Base-by-base conservation (phyloP, 1,140 invertebrate genomes). In the Drosophila elegans region DNA sequence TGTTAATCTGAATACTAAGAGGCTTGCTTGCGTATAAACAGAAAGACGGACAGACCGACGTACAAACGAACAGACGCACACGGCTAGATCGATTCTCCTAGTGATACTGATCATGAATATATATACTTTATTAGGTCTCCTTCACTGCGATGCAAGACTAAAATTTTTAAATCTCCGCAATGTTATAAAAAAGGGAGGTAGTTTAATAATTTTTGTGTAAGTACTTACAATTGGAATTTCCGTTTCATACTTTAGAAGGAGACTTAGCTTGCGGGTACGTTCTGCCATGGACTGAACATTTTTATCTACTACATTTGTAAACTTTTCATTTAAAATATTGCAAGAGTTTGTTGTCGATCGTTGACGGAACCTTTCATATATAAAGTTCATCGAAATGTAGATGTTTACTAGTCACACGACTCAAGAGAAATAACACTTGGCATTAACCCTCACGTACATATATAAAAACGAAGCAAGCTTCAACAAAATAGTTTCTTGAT, bases 261-360 rank as follows among this genome's bases (percentile, higher is more conserved):
- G 62, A 21, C 84, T 89, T 2, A 88, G 62, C 21, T 80, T 88
- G 11, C 84, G 76, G 4, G 80, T 88, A 11, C 77, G 84, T 13
- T 88, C 84, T 9, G 69, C 71, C 3, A 64, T 41, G 7, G 77
- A 69, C 16, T 71, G 52, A 25, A 16, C 6, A 36, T 42, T 16
- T 38, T 42, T 16, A 34, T 41, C 21, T 21, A 11, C 13, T 9
- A 12, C 9, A 25, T 29, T 49, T n/a, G 21, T 0, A 25, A 27
- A 5, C 7, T 27, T 10, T 25, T 60, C 2, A 16, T 60, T 11
- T 29, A 6, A 16, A 16, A 7, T 4, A 11, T 16, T 3, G 12
- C 2, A 11, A 7, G 27, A 4, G 10, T 32, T 34, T 1, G 11
- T 32, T 32, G 6, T 5, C 13, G 41, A 5, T 32, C 39, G 0